phyloP scores from a whole-genome alignment of 2,888 invertebrate genomes.

The Pegoplata infirma region DNA sequence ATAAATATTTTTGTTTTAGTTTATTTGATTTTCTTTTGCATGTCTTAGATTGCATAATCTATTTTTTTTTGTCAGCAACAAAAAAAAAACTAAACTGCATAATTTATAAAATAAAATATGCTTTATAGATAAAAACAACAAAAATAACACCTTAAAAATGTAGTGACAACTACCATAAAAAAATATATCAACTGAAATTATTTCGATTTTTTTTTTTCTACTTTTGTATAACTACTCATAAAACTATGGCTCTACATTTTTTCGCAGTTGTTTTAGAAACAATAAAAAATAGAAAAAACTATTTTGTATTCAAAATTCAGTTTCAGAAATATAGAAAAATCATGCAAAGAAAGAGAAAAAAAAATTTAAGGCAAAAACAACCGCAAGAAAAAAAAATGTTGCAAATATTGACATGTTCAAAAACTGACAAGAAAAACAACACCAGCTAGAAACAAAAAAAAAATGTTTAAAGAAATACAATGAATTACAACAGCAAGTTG shows the following conservation, averaged over 20 bases:
- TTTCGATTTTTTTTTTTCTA: conserved; percentile 4
- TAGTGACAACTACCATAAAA: conserved; percentile 44
- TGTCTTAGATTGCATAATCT: conserved; percentile 34
- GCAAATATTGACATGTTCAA: conserved; percentile 51
- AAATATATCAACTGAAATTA: conserved; percentile 6
- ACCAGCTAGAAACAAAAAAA: conserved; percentile 3
- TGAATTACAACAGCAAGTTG: background rate
- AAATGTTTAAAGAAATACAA: background rate
- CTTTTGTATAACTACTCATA: background rate
- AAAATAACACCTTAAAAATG: conserved; percentile 44
- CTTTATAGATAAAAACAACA: background rate
- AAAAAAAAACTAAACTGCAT: background rate
- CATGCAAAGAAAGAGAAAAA: background rate
- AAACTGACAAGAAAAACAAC: conserved; percentile 16
- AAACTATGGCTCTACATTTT: background rate
- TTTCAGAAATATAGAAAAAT: background rate
- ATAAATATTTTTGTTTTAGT: background rate
- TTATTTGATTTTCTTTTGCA: conserved; percentile 15
- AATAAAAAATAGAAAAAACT: background rate
- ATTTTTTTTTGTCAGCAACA: background rate
- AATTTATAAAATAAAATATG: background rate
- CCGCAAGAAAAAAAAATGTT: background rate
- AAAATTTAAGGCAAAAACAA: background rate
- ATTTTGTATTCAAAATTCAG: background rate
- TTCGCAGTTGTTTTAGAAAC: background rate